Base-by-base conservation (phyloP, 1,140 invertebrate genomes). In the Leptopilina clavipes region DNA sequence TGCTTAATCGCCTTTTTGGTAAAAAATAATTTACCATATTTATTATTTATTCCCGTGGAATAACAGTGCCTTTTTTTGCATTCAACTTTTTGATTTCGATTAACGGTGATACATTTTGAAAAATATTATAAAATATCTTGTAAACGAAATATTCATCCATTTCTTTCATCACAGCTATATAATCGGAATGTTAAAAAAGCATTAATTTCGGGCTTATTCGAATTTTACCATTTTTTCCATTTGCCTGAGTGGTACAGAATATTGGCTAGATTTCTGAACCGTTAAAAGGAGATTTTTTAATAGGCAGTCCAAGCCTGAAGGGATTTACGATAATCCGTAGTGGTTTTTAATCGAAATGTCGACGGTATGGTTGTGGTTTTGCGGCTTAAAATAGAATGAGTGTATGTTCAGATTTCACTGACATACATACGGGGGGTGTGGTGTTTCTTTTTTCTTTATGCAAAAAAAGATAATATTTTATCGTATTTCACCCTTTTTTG, bases 321-420 rank as follows among this genome's bases (percentile, higher is more conserved):
- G 17, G 71, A 74, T 73, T 78, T 19, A 73, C 44, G 76, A 81
- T 81, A 81, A 79, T 77, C 77, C 75, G 77, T 75, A 75, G 78
- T 75, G 80, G 75, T 81, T 65, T 81, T 79, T 81, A 81, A 77
- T 75, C 71, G 77, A 81, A 65, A 75, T 74, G 65, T 77, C 74
- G 75, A 40, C 65, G 59, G 75, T 75, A 78, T 73, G 74, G 45
- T 25, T 31, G 74, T 65, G 45, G 77, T 73, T 79, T 73, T 77
- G 76, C 76, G 78, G 56, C 76, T 70, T 70, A 14, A 17, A 45
- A 31, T n/a, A 71, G 18, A 74, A 72, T 74, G 70, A 54, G 74
- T 45, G 52, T 77, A 40, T 25, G 75, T 79, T 72, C 56, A 43
- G 48, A 52, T 52, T 52, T 70, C 76, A 45, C 70, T 75, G 52